Percentiles rank a stretch among this genome's conserved stretches.
These are phyloP conservation scores for Hucho hucho DNA, from an alignment of 2,113 vertebrate genomes.

Conservation along the genomic window DNA sequence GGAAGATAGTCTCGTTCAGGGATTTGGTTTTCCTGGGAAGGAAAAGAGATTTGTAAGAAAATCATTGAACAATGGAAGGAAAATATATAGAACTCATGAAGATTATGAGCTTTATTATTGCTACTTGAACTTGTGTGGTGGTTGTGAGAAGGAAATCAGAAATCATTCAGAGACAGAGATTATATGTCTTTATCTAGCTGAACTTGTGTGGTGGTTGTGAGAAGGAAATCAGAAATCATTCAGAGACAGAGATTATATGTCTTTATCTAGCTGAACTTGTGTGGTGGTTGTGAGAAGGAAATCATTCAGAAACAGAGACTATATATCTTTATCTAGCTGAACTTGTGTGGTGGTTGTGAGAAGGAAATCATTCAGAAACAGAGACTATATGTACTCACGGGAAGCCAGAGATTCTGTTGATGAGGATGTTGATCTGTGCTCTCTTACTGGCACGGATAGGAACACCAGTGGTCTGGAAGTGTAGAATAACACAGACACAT, in stretches of 20 bases:
- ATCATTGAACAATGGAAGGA: not conserved
- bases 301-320: too few species aligned
- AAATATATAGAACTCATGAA: not conserved
- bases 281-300: too few species aligned
- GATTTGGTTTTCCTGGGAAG: slow-evolving; percentile 56
- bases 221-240: too few species aligned
- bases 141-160: too few species aligned
- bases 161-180: too few species aligned
- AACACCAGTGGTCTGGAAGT: slow-evolving; percentile 69
- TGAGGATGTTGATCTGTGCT: slow-evolving; percentile 72
- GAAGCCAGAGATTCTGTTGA: slow-evolving; percentile 53
- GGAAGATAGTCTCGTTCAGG: slow-evolving; percentile 68
- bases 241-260: too few species aligned
- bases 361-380: not conserved
- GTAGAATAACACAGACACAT: not conserved
- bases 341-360: not conserved
- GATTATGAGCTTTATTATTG: not conserved
- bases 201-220: too few species aligned
- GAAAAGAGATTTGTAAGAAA: not conserved
- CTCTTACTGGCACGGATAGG: slow-evolving; percentile 75
- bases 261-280: too few species aligned
- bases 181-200: too few species aligned
- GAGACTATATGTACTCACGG: slow-evolving; percentile 58
- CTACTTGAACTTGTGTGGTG: too few species aligned
- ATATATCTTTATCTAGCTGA: not conserved